These are phyloP conservation scores for Ichneumoninae sp. DNA, from an alignment of 2,888 invertebrate species.

Conservation along the genomic window DNA sequence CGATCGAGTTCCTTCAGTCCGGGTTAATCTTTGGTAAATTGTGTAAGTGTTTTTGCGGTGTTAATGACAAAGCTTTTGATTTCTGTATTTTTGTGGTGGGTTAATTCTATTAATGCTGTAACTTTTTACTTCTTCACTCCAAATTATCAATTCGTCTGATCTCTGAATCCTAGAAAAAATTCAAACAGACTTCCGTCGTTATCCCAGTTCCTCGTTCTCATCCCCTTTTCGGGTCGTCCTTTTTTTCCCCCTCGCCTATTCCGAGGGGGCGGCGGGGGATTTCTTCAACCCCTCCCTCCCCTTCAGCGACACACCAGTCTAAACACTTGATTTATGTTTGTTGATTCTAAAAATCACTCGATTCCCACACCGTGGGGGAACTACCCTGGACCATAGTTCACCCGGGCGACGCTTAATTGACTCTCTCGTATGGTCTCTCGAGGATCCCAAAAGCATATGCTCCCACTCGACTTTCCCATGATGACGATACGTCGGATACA, in stretches of 20 bases:
- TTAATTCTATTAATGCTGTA: not conserved
- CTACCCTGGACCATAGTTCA: conserved; percentile 30
- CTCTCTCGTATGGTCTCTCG: conserved; percentile 60
- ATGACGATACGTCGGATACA: conserved; percentile 57
- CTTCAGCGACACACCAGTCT: conserved; percentile 48
- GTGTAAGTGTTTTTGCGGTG: no score
- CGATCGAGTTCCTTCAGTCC: no score
- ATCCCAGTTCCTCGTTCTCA: not conserved
- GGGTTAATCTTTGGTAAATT: no score
- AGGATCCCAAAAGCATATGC: conserved; percentile 74
- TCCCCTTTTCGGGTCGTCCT: not conserved
- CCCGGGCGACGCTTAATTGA: conserved; percentile 73
- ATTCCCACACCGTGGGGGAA: conserved; percentile 76
- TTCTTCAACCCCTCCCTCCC: conserved; percentile 28
- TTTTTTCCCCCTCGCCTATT: conserved; percentile 20
- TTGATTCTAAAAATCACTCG: conserved; percentile 79
- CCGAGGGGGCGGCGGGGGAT: conserved; percentile 36
- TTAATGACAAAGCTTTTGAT: no score
- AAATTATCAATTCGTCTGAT: not conserved
- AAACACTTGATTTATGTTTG: conserved; percentile 80
- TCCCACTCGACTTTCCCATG: conserved; percentile 79
- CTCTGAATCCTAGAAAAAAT: not conserved
- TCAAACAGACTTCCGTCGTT: not conserved
- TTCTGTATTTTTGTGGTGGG: no score
- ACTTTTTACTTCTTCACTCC: not conserved